Evolutionary conservation across 2,113 vertebrate species (phyloP).

Genomic region (Leptobrachium leishanense): DNA sequence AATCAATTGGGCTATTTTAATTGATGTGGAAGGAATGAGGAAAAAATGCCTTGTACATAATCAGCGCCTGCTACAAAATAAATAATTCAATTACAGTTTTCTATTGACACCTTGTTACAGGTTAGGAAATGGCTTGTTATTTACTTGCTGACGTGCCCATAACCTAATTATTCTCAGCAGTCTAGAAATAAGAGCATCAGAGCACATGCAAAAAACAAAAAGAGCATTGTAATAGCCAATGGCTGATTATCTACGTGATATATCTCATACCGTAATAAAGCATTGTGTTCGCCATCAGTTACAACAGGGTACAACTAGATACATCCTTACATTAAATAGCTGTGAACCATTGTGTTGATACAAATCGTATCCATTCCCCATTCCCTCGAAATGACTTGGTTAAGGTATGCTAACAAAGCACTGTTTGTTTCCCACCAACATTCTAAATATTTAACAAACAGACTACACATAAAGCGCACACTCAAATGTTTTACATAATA

Average conservation of each 20-base stretch:
- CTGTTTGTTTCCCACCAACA: too few relatives aligned
- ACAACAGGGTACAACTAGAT: too few relatives aligned
- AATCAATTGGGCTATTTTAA: slow-evolving; percentile 44
- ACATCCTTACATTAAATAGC: too few relatives aligned
- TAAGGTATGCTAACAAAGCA: too few relatives aligned
- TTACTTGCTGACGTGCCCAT: neutral
- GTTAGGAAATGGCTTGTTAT: neutral
- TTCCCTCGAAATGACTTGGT: too few relatives aligned
- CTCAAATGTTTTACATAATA: neutral
- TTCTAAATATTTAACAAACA: neutral
- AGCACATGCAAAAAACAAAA: neutral
- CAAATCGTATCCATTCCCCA: too few relatives aligned
- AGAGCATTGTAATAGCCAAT: neutral
- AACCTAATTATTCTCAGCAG: neutral
- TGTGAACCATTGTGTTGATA: too few relatives aligned
- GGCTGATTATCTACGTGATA: neutral
- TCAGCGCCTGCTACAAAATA: slow-evolving; percentile 12
- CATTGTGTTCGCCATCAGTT: neutral
- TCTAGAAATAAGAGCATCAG: neutral
- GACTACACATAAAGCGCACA: neutral
- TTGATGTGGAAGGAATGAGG: slow-evolving; percentile 12
- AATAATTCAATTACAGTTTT: slow-evolving; percentile 7
- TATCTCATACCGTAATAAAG: neutral
- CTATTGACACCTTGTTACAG: slow-evolving; percentile 6
- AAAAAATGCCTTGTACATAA: slow-evolving; percentile 15